Base-by-base conservation (phyloP, 2,888 invertebrate species). In the Furcula furcula region DNA sequence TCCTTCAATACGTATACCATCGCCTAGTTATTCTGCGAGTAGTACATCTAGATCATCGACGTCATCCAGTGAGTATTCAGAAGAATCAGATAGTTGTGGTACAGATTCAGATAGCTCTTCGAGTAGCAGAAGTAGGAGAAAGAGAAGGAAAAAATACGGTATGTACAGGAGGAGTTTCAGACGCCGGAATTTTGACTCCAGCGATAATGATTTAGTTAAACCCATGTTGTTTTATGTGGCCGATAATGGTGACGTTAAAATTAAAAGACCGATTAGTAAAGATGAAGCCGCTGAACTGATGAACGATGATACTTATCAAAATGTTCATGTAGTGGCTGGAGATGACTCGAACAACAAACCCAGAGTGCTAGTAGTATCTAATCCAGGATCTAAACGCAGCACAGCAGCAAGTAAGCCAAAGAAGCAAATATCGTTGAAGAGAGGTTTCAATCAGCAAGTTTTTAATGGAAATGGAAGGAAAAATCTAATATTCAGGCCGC, bases 401-500 rank as follows among this genome's bases (percentile, higher is more conserved):
- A n/a, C n/a, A n/a, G n/a, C 52, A 11, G 35, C 29, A n/a, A 43
- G 36, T 11, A 6, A 6, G 16, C 21, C 9, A 10, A 21, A 21
- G 14, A 26, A 26, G 13, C 46, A 55, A 11, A 29, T 65, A 4
- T 9, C 55, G 10, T 18, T 72, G 7, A 52, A 53, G 29, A 28
- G 40, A 2, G 58, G 59, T 2, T 18, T 32, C 2, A 29, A 49
- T 2, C 52, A 49, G 19, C 65, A 63, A 1, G 19, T 54, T 4
- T 14, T 26, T 2, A 26, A 28, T 1, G 41, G 41, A 0, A 35
- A 59, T 25, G 76, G 75, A 1, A 66, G 56, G 19, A 81, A 78
- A 34, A 62, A 77, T 35, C 33, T 83, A 2, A 36, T 83, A 10
- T 81, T 84, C 34, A 68, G 52, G 23, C 68, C 82, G 2, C 63